Conservation (phyloP, 53 echinoderm and acorn worm species). For the Astropecten irregularis region DNA sequence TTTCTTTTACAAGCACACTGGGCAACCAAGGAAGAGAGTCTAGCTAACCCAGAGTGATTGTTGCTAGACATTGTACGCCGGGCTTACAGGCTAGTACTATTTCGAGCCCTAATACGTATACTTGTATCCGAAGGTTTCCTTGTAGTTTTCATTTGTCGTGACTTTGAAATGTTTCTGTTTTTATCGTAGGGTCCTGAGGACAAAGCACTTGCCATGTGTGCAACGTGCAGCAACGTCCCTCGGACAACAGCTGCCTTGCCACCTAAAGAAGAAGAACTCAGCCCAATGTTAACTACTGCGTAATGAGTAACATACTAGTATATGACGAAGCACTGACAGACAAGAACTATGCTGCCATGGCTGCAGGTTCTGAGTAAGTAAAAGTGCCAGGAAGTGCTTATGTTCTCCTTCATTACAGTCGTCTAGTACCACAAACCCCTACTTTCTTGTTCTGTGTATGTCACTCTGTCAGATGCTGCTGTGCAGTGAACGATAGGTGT, state of each 20-base stretch:
- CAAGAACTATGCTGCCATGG: constrained; percentile 75
- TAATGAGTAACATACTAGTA: constrained; percentile 53
- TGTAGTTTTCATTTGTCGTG: no score
- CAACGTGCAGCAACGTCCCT: constrained; percentile 59
- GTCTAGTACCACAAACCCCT: not conserved
- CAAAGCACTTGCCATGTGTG: constrained; percentile 64
- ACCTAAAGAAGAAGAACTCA: not conserved
- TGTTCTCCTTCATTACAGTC: not conserved
- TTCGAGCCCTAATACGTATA: no score
- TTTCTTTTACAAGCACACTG: no score
- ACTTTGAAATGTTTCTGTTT: not conserved
- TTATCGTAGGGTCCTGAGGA: constrained; percentile 42
- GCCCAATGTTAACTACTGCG: constrained; percentile 51
- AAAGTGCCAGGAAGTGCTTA: constrained; percentile 16
- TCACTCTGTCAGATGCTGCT: not conserved
- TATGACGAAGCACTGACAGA: constrained; percentile 53
- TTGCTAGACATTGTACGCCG: no score
- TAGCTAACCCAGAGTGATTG: no score
- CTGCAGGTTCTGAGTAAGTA: constrained; percentile 96
- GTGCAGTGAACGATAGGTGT: no score
- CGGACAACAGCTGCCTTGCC: constrained; percentile 56
- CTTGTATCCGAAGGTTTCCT: no score
- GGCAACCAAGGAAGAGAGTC: no score
- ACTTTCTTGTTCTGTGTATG: not conserved
- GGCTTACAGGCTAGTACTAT: no score